Conservation (phyloP, 2,113 vertebrate genomes). For the Fulmarus glacialis region DNA sequence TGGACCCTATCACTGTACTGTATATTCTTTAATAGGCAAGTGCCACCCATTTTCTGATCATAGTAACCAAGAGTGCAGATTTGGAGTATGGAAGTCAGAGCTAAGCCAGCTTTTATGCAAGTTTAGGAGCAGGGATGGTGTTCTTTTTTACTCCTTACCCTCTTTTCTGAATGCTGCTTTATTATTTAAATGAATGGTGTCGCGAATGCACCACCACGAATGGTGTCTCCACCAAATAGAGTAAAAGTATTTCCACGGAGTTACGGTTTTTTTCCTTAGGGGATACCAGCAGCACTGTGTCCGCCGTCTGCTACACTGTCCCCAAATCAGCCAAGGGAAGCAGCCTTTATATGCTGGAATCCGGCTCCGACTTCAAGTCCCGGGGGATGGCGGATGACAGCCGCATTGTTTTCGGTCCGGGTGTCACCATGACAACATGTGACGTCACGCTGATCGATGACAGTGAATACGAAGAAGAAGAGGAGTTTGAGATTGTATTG, state of each 20-base stretch:
- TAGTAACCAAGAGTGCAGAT: neutral
- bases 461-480: conserved; percentile 94
- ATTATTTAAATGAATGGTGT: neutral
- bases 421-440: conserved; percentile 85
- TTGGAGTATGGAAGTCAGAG: neutral
- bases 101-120: neutral
- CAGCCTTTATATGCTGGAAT: conserved; percentile 86
- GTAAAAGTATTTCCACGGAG: neutral
- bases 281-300: conserved; percentile 88
- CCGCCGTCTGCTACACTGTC: conserved; percentile 89
- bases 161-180: neutral
- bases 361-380: conserved; percentile 92
- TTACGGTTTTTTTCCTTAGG: conserved; percentile 66
- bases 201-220: neutral
- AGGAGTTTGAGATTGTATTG: conserved; percentile 91
- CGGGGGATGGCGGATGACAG: conserved; percentile 82
- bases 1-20: neutral
- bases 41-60: neutral
- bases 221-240: neutral
- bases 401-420: conserved; percentile 85
- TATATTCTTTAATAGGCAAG: neutral
- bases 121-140: neutral
- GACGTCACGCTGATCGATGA: conserved; percentile 91
- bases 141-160: neutral
- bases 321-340: conserved; percentile 89